Base-by-base conservation (phyloP, 2,113 vertebrate genomes). In the Neolamprologus caudopunctatus region DNA sequence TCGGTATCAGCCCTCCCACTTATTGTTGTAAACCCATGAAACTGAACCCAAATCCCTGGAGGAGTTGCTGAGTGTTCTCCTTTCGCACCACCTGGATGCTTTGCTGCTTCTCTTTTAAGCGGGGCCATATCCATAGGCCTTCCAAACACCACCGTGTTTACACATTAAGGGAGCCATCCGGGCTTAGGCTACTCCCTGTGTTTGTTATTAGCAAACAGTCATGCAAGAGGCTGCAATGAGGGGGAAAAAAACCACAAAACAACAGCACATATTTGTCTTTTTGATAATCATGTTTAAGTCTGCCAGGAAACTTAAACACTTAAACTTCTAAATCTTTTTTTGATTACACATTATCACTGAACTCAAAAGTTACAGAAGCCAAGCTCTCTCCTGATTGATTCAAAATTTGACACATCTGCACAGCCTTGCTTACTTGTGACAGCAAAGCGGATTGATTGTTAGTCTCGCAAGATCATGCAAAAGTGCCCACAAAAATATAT, bases 241-340 rank as follows among this genome's bases (percentile, higher is more conserved):
- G 50, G 78, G 90, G 73, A 0, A 0, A 4, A 71, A 28, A 28
- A 0, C 0, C 21, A n/a, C 61, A 75, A 75, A 75, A 73, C 68
- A 83, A 37, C 63, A 37, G 63, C 35, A 68, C 63, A 40, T 50
- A 75, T 94, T 92, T 94, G 87, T 91, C 88, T 93, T 93, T 87
- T 84, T 87, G 87, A 95, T 94, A 90, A 94, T 87, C 42, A 61
- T 81, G 71, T 92, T 89, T 86, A 91, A 86, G 88, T 91, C 78
- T 45, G 45, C 73, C 73, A 58, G 81, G 87, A 85, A 88, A 92
- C 88, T 89, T 89, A 87, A 90, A 90, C 86, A 88, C 80, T 58
- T 89, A 87, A 58, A 71, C 31, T n/a, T 89, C 45, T 40, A 89
- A 92, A 90, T 91, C 85, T 89, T 87, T 50, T 66, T 89, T 93